Percentiles rank a stretch among this genome's conserved stretches.
Evolutionary conservation across 2,888 invertebrate species (phyloP).

Genomic region (Vanessa cardui): DNA sequence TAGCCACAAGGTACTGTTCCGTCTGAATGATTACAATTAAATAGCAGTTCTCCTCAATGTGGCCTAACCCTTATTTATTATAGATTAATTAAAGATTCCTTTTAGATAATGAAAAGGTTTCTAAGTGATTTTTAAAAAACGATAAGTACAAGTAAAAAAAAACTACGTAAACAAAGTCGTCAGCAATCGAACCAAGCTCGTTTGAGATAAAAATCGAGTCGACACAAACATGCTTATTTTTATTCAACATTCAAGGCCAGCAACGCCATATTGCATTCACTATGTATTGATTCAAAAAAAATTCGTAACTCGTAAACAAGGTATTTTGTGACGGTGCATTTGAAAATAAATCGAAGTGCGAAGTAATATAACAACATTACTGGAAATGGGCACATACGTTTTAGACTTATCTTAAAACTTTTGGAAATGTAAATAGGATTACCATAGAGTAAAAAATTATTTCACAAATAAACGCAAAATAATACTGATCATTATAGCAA

Average conservation of each 20-base stretch:
- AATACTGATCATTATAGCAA: too few species aligned
- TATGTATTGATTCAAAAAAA: constrained; percentile 53
- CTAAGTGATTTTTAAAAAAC: background rate
- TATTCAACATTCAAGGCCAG: constrained; percentile 72
- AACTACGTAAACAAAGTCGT: background rate
- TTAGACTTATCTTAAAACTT: too few species aligned
- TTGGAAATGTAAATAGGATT: too few species aligned
- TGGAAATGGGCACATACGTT: too few species aligned
- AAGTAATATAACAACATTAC: background rate
- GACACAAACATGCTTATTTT: constrained; percentile 79
- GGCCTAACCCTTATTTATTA: too few species aligned
- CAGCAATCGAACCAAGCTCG: constrained; percentile 19
- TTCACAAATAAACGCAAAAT: too few species aligned
- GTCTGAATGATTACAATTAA: too few species aligned
- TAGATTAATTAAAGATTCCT: too few species aligned
- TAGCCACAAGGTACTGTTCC: too few species aligned
- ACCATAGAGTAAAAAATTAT: too few species aligned
- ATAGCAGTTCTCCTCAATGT: too few species aligned
- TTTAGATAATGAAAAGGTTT: background rate
- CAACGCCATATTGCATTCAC: constrained; percentile 74
- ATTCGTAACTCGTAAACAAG: constrained; percentile 66
- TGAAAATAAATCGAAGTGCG: constrained; percentile 38
- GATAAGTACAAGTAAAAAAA: background rate
- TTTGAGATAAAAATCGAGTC: constrained; percentile 68
- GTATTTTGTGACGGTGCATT: constrained; percentile 50